Evolutionary conservation across 2,113 vertebrate genomes (phyloP), one percentile per base, ranked within the genome.

Genomic region (Zingel zingel): DNA sequence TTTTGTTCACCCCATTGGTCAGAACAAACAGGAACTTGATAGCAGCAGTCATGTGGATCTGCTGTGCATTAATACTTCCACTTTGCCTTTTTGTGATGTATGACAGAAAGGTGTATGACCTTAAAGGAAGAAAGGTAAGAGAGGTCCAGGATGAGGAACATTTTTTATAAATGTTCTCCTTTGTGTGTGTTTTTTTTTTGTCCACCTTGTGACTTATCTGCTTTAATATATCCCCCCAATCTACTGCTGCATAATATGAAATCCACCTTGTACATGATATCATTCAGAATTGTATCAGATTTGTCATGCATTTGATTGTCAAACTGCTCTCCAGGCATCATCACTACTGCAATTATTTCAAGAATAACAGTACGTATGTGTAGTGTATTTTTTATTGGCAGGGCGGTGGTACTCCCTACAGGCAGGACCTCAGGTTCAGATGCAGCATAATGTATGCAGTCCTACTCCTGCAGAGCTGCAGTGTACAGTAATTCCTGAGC

Each of bases 401-500:
- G 65, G 30, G 69, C 14, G 79, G 72, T 58, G 75, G 27, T 81
- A 51, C 77, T 93, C 89, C 86, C 89, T 57, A 39, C 70, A 85
- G 93, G 64, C 92, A 18, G 63, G 75, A 77, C 86, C 84, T 30
- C 18, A 11, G 84, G 86, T 89, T 91, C 81, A 93, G 70, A 74
- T 77, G 56, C 72, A 83, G 84, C 77, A 79, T 93, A 92, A 93
- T 92, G 77, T 77, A 92, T 93, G 88, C 92, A 86, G 86, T 85
- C 54, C 74, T 78, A n/a, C 85, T 77, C 81, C 82, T 71, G 82
- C 72, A 87, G 86, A 88, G 81, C 84, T 83, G 81, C 78, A 79
- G 76, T 81, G 45, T 83, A 72, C 84, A 89, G 87, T 92, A 43
- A 93, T 94, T 90, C 91, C 86, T 25, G 11, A 83, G 69, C 72